A percentile compares a stretch with the other conserved stretches of the same genome.
Evolutionary conservation across 2,797 vertebrate species (phyloP).

Genomic region (Pachyuromys duprasi): DNA sequence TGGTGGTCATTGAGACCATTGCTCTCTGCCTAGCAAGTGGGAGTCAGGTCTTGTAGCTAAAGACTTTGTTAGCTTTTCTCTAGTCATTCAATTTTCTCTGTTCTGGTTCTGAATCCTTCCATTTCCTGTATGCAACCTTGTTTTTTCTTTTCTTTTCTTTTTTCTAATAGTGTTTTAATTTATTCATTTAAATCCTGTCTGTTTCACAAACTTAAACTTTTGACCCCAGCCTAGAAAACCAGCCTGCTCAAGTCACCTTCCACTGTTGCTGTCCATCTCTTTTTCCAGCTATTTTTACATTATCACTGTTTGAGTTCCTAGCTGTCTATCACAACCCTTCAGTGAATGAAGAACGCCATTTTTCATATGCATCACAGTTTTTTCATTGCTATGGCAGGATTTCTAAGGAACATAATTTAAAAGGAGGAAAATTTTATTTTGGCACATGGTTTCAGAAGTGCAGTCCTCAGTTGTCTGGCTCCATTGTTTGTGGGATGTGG

Average conservation of each 20-base stretch:
- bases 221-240: neutral
- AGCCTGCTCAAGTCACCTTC: neutral
- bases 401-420: neutral
- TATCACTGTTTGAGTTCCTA: neutral
- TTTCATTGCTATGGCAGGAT: neutral
- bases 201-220: neutral
- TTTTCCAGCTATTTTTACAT: neutral
- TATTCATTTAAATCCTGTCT: neutral
- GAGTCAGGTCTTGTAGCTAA: neutral
- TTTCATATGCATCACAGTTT: neutral
- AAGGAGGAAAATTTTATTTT: neutral
- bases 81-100: neutral
- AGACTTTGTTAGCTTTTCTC: neutral
- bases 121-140: neutral
- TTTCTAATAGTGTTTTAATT: neutral
- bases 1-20: neutral
- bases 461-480: neutral
- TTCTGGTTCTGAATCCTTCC: neutral
- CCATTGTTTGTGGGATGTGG: neutral
- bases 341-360: neutral
- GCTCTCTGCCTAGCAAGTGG: neutral
- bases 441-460: neutral
- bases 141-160: neutral
- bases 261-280: neutral
- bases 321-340: neutral